Evolutionary conservation across 2,113 vertebrate species (phyloP).

Genomic region (Phyllopteryx taeniolatus): DNA sequence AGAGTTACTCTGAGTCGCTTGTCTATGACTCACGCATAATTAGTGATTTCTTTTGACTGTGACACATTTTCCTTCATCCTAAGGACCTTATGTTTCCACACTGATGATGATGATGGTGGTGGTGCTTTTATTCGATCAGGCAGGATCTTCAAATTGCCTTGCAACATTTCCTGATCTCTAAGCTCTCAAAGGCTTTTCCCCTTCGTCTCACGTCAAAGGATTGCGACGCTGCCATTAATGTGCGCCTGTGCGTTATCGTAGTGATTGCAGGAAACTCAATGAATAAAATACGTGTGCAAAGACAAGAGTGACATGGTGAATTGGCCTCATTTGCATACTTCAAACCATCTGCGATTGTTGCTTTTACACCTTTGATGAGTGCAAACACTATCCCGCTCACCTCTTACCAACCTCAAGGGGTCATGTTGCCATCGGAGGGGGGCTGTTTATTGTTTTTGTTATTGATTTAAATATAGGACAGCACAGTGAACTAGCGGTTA

Average conservation of each 20-base stretch:
- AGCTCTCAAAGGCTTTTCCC: constrained; percentile 8
- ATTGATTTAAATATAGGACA: not conserved
- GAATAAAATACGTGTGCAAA: not conserved
- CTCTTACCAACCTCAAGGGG: not conserved
- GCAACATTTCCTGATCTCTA: constrained; percentile 3
- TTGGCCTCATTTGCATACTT: not conserved
- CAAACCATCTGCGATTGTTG: not conserved
- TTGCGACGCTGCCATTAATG: constrained; percentile 9
- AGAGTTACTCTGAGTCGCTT: constrained; percentile 40
- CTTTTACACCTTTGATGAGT: not conserved
- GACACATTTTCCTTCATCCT: constrained; percentile 17
- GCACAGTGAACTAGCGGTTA: not conserved
- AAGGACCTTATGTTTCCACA: constrained; percentile 22
- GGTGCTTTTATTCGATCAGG: constrained; percentile 30
- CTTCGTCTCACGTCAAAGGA: constrained; percentile 8
- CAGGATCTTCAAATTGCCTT: constrained; percentile 14
- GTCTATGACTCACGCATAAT: constrained; percentile 31
- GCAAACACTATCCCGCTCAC: not conserved
- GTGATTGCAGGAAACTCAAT: constrained; percentile 15
- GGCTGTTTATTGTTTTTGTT: not conserved
- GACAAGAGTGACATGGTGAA: not conserved
- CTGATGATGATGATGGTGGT: constrained; percentile 4
- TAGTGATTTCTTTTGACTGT: constrained; percentile 38
- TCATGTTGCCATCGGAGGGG: not conserved
- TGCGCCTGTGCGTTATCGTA: not conserved